A percentile compares a stretch with the other conserved stretches of the same genome.
Conservation (phyloP, 2,113 vertebrate genomes). For the Austrofundulus limnaeus region DNA sequence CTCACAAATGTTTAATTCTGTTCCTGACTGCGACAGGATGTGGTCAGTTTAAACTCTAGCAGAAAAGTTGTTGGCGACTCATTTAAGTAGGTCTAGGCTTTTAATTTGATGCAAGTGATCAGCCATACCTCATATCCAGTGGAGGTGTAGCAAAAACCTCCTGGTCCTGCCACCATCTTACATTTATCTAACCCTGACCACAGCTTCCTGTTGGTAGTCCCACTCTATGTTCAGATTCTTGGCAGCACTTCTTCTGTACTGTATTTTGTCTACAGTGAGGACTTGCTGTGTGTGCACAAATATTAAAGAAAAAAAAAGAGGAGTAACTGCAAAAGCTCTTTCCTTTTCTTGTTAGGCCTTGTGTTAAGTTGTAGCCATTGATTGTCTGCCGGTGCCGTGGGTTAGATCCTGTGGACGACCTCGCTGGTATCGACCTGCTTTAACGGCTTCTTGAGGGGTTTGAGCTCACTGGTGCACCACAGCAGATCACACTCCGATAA, state of each 20-base stretch:
- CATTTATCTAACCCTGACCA: no score
- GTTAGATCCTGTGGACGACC: slow-evolving; percentile 6
- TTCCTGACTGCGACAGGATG: no score
- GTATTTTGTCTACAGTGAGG: background rate
- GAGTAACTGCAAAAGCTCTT: background rate
- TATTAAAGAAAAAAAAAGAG: background rate
- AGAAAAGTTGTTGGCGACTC: no score
- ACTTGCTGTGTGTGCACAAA: background rate
- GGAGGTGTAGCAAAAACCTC: no score
- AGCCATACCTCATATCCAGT: no score
- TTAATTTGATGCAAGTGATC: no score
- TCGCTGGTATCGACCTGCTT: background rate
- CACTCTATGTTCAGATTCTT: background rate
- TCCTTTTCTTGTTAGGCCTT: background rate
- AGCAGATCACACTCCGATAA: slow-evolving; percentile 19
- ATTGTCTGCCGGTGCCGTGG: background rate
- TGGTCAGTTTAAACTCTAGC: no score
- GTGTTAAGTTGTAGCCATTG: slow-evolving; percentile 9
- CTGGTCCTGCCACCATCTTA: no score
- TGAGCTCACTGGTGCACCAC: slow-evolving; percentile 3
- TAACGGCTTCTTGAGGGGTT: slow-evolving; percentile 3
- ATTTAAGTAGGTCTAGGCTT: no score
- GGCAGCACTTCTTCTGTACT: background rate
- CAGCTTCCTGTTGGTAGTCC: no score
- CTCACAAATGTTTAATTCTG: no score